phyloP scores from a whole-genome alignment of 2,113 vertebrate genomes.

The Hypocryptadius cinnamomeus region DNA sequence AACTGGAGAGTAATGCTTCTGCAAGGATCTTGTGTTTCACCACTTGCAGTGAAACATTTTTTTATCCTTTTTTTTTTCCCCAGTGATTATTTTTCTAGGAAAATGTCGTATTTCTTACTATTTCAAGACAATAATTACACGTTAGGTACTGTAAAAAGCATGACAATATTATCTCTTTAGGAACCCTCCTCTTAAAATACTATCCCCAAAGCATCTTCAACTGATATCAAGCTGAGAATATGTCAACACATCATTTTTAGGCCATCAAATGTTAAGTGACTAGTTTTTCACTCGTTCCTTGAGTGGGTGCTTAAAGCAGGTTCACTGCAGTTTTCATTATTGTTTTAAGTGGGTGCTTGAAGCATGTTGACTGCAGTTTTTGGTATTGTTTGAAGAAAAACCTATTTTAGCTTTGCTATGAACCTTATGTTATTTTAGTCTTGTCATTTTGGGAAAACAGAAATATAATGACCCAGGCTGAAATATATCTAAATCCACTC shows the following conservation, averaged over 20 bases:
- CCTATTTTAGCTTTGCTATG: not conserved
- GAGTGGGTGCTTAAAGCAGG: not conserved
- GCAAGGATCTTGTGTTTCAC: not conserved
- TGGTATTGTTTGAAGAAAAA: not conserved
- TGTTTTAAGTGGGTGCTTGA: not conserved
- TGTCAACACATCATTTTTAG: not conserved
- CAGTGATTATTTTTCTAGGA: not conserved
- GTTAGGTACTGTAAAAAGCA: not conserved
- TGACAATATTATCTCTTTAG: not conserved
- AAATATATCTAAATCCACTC: not conserved
- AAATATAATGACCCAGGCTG: not conserved
- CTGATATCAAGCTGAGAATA: not conserved
- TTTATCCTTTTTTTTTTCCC: accelerated
- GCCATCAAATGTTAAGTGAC: not conserved
- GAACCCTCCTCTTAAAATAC: not conserved
- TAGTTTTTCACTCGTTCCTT: not conserved
- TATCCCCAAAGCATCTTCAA: not conserved
- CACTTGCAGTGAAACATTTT: not conserved
- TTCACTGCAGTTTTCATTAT: not conserved
- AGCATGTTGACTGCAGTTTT: not conserved
- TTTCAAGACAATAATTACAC: not conserved
- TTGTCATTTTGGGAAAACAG: not conserved
- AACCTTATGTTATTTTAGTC: not conserved
- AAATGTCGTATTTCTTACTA: not conserved
- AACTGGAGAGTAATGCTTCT: not conserved